Evolutionary conservation across 2,888 invertebrate genomes (phyloP), one percentile per base, ranked within the genome.

Genomic region (Polia nebulosa): DNA sequence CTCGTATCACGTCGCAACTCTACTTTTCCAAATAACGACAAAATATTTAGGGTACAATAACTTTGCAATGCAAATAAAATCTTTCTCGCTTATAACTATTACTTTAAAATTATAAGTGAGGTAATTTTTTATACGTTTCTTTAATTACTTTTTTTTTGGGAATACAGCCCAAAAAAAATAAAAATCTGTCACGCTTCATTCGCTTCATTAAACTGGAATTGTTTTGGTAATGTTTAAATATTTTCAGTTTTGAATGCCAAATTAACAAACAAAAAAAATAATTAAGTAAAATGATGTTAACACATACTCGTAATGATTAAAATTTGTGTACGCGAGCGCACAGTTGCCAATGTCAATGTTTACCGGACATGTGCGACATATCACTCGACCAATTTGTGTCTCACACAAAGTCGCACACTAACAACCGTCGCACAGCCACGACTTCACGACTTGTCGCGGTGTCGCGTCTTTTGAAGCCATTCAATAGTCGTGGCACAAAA

Each of bases 311-410:
- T 39, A 68, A 53, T 15, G 49, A 49, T n/a, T n/a, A n/a, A n/a
- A n/a, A n/a, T 44, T 68, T 61, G 9, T 72, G 68, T 67, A 36
- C 57, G 70, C 70, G 72, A 81, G 44, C 72, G 73, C 85, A 81
- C 77, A 11, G 49, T 58, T 63, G 72, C 83, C 88, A 89, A 89
- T 89, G 89, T 83, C 88, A 86, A 78, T 80, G 84, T 82, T 85
- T 83, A 80, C 86, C 86, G 89, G 87, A 88, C 87, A 73, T 84
- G 64, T 70, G 61, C 66, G 67, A 64, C 69, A 73, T 79, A 80
- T 76, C 66, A 80, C 58, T 64, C 67, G 57, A 55, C 62, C 65
- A 68, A 67, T 57, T 68, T 51, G 52, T 63, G 41, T 0, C 47
- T 9, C 69, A 29, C 44, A 63, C 15, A 13, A 2, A 1, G 34